Evolutionary conservation across 2,113 vertebrate genomes (phyloP).

Genomic region (Malurus elegans): DNA sequence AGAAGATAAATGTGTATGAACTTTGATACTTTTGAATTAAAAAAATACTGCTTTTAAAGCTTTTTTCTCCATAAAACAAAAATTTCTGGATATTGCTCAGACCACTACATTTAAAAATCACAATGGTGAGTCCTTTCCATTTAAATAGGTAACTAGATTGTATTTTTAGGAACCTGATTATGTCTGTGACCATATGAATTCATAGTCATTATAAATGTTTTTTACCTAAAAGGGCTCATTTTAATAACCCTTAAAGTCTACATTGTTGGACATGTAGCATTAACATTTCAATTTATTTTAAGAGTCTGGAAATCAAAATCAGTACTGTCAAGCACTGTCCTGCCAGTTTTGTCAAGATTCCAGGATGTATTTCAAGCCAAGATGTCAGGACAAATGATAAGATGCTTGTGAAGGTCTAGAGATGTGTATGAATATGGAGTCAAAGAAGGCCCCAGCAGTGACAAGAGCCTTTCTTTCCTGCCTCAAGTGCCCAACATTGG

Average conservation of each 20-base stretch:
- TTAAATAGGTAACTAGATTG: neutral
- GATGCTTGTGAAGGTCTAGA: neutral
- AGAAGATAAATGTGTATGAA: neutral
- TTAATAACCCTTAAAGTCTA: neutral
- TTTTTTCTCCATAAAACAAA: neutral
- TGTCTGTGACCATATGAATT: neutral
- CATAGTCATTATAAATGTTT: neutral
- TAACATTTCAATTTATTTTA: neutral
- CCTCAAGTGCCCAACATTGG: too few species aligned
- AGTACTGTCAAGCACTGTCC: neutral
- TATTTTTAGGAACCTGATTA: neutral
- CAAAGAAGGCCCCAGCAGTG: neutral
- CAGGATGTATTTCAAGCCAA: neutral
- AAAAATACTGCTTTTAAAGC: neutral
- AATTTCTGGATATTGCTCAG: neutral
- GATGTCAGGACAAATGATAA: neutral
- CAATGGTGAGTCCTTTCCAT: neutral
- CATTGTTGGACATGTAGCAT: neutral
- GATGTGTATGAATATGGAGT: neutral
- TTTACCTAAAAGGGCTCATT: neutral
- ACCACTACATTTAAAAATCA: neutral
- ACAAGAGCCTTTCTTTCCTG: too few species aligned
- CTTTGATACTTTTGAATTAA: neutral
- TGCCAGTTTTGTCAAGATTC: neutral
- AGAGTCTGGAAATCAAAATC: neutral